Percentiles rank a stretch among this genome's conserved stretches.
These are phyloP conservation scores for Pollenia angustigena DNA, from an alignment of 2,888 invertebrate species.

Conservation along the genomic window DNA sequence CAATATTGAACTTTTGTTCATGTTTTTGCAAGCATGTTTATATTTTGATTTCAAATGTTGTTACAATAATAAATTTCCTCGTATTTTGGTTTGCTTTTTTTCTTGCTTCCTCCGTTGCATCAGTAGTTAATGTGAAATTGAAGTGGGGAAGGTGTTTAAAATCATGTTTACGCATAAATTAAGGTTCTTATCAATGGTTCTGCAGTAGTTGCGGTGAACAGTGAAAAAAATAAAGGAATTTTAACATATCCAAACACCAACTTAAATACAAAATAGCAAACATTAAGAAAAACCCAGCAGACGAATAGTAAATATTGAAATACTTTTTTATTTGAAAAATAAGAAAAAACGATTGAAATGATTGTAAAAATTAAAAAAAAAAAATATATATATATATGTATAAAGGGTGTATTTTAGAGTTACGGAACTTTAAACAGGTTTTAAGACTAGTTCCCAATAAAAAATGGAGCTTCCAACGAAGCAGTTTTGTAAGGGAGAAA, in stretches of 20 bases:
- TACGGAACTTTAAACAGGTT: too few relatives aligned
- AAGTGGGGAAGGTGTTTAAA: slow-evolving; percentile 34
- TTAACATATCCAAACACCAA: not conserved
- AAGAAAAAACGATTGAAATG: slow-evolving; percentile 10
- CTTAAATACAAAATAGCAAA: not conserved
- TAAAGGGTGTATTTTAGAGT: not conserved
- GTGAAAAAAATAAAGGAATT: slow-evolving; percentile 8
- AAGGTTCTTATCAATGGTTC: slow-evolving; percentile 63
- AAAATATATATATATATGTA: too few relatives aligned
- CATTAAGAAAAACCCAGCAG: not conserved
- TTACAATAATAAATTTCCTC: slow-evolving; percentile 45
- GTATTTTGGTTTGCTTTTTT: not conserved
- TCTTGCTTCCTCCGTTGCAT: slow-evolving; percentile 1
- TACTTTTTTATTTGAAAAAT: slow-evolving; percentile 18
- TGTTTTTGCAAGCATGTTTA: slow-evolving; percentile 33
- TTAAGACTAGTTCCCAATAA: too few relatives aligned
- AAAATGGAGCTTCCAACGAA: too few relatives aligned
- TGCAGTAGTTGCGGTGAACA: slow-evolving; percentile 48
- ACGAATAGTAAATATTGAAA: slow-evolving; percentile 49
- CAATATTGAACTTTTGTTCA: not conserved
- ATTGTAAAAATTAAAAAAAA: not conserved
- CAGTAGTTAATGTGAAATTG: slow-evolving; percentile 11
- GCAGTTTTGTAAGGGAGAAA: too few relatives aligned
- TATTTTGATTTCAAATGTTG: slow-evolving; percentile 61
- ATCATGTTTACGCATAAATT: slow-evolving; percentile 70